Evolutionary conservation across 2,888 invertebrate genomes (phyloP), one percentile per base, ranked within the genome.

Genomic region (Athrips mouffetella): DNA sequence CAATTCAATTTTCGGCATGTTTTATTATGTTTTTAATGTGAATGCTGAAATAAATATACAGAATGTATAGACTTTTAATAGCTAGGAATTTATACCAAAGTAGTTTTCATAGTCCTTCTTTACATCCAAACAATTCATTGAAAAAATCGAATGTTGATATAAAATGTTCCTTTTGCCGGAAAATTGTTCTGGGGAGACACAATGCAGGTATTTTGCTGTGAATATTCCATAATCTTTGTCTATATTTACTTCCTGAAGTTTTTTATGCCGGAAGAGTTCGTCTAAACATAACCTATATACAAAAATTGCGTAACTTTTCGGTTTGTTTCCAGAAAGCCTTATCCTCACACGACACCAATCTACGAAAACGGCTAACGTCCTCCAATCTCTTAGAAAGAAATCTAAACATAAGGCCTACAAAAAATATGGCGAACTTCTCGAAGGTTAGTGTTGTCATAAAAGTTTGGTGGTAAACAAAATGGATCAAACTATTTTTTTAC

Each of bases 391-490:
- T 7, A 75, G 81, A 47, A 89, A 89, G 63, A 90, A 88, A 60
- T 75, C 76, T 49, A 78, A 80, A 54, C 78, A 83, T 54, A 89
- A 87, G 65, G 77, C 73, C 50, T 75, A 65, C 45, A 89, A 90
- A 59, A 91, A 91, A 67, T 93, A 91, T 80, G 91, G 91, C 7
- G 94, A 94, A 68, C 74, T 94, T 6, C 73, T 94, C 53, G 91
- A 93, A 89, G 92, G 94, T 33, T 15, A 8, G 27, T 42, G 16
- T 53, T 63, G 48, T 59, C 60, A n/a, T 61, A 57, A 52, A 11
- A 11, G 11, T 11, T 4, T 21, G 8, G 13, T 23, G 52, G 59
- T 63, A 63, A 64, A 62, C 57, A 64, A 62, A 55, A 11, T 20
- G 31, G 21, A 11, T 45, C 8, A 21, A 20, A 11, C 15, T 13